These are phyloP conservation scores for Pomacea canaliculata DNA, from an alignment of 2,888 invertebrate species.

Conservation along the genomic window DNA sequence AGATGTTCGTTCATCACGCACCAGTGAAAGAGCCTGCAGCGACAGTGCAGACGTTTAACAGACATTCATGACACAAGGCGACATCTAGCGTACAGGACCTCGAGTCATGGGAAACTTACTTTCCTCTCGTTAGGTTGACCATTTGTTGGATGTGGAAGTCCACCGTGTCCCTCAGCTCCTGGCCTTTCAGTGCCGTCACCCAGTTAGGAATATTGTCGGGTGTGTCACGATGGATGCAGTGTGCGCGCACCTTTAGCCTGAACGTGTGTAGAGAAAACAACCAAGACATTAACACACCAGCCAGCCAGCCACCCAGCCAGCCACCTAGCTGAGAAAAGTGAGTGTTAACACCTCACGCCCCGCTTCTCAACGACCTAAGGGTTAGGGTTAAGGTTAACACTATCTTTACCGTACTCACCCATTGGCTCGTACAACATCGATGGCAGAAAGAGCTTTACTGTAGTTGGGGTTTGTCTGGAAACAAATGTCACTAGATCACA, in stretches of 20 bases:
- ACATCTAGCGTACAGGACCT: no score
- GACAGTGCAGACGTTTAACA: neutral
- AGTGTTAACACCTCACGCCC: no score
- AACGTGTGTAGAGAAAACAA: no score
- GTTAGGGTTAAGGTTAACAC: no score
- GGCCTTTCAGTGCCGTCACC: slow-evolving; percentile 9
- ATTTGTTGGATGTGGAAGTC: slow-evolving; percentile 10
- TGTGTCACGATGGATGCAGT: slow-evolving; percentile 35
- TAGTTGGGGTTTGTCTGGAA: slow-evolving; percentile 37
- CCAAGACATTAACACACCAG: neutral
- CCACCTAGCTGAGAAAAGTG: neutral
- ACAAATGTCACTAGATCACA: neutral
- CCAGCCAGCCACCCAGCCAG: neutral
- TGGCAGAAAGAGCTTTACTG: slow-evolving; percentile 31
- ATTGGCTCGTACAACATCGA: slow-evolving; percentile 31
- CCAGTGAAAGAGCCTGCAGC: slow-evolving; percentile 51
- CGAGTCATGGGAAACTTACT: neutral
- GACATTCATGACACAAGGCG: neutral
- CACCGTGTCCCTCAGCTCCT: slow-evolving; percentile 31
- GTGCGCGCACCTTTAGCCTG: slow-evolving; percentile 33
- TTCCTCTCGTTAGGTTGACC: neutral
- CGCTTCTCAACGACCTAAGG: no score
- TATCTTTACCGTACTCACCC: slow-evolving; percentile 24
- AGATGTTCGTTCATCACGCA: slow-evolving; percentile 58
- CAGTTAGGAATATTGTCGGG: slow-evolving; percentile 21